These are phyloP conservation scores for Papilio aristodemus DNA, from an alignment of 1,140 invertebrate species.

Conservation along the genomic window DNA sequence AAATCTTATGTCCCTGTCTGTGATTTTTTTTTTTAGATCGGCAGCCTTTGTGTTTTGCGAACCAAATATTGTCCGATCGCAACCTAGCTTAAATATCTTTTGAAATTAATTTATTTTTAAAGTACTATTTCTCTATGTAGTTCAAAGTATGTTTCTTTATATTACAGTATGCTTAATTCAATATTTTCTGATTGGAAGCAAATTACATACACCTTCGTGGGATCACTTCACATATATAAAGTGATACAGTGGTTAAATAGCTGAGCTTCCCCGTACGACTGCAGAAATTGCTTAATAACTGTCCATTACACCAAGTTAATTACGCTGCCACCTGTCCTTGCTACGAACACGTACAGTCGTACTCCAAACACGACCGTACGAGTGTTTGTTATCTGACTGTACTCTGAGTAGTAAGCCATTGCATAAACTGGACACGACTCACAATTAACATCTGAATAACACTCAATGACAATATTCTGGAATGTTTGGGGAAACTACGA, in stretches of 20 bases:
- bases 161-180: not conserved
- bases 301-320: conserved; percentile 70
- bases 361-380: not conserved
- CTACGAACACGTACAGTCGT: not conserved
- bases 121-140: too few species aligned
- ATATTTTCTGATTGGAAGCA: not conserved
- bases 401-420: not conserved
- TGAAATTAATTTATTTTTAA: too few species aligned
- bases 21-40: too few species aligned
- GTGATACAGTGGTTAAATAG: conserved; percentile 38
- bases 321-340: conserved; percentile 43
- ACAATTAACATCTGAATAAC: not conserved
- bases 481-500: not conserved
- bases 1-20: too few species aligned
- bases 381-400: not conserved
- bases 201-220: not conserved
- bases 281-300: conserved; percentile 73
- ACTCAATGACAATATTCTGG: not conserved
- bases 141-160: too few species aligned
- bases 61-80: too few species aligned
- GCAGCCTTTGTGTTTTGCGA: too few species aligned
- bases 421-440: not conserved
- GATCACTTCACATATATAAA: conserved; percentile 38
- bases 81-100: too few species aligned
- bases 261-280: conserved; percentile 55